Base-by-base conservation (phyloP, 2,113 vertebrate species). In the Craseonycteris thonglongyai region DNA sequence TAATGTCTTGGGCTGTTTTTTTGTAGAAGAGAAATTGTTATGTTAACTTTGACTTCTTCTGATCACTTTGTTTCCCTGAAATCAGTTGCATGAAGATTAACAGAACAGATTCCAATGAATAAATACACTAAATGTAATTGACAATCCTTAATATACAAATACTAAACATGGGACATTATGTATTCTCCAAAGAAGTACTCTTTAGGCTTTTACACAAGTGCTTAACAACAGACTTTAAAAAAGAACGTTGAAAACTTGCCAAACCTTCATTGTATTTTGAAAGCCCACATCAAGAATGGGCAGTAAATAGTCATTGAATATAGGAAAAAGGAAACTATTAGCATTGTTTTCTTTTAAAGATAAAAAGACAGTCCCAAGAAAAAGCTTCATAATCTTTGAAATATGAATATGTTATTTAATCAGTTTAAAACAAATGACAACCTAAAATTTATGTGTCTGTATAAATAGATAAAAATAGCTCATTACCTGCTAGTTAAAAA, bases 291-390 rank as follows among this genome's bases (percentile, higher is more conserved):
- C 98, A 98, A 98, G 96, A 97, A 98, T 81, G 97, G 98, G 97
- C 97, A 98, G 97, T 98, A 98, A 98, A 98, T 98, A 98, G 98
- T 98, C 97, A 90, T 97, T 97, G 97, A 98, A 98, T 91, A 38
- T 98, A 98, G 98, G 98, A 98, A 99, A 99, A 98, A 98, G 98
- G 98, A 99, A 99, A 98, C 98, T 97, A 98, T 99, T 99, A 98
- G 97, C 97, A 98, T 98, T 99, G 98, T 99, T 98, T 98, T 98
- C 98, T 98, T 98, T 98, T 97, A 98, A 98, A 98, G 98, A 99
- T 98, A 98, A 99, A 99, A 98, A 98, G 97, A 97, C 95, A 97
- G 97, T 98, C 96, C 95, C 97, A 96, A 97, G 98, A 97, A 98
- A 98, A 98, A 98, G 97, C 98, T 98, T 98, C 98, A 98, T 98